Conservation (phyloP, 2,888 invertebrate species). For the Epiblema foenella region DNA sequence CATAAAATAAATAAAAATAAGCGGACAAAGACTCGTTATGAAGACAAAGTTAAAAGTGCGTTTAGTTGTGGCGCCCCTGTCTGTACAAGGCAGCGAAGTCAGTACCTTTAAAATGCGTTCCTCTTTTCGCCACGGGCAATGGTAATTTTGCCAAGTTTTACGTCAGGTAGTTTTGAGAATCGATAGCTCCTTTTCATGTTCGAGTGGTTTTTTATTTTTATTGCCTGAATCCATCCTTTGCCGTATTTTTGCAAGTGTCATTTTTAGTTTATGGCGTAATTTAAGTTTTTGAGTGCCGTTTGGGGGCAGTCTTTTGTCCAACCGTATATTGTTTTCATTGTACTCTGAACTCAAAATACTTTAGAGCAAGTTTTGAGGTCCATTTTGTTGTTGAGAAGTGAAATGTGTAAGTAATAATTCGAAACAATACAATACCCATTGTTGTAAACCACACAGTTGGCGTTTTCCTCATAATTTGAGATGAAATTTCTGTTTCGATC, state of each 20-base stretch:
- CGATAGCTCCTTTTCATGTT: slow-evolving; percentile 27
- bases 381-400: slow-evolving; percentile 11
- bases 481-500: slow-evolving; percentile 3
- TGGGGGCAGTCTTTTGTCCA: slow-evolving; percentile 6
- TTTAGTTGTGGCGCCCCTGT: slow-evolving; percentile 12
- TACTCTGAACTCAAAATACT: not conserved
- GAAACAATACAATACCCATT: slow-evolving; percentile 14
- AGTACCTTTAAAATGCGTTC: not conserved
- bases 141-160: slow-evolving; percentile 38
- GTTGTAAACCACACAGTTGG: slow-evolving; percentile 14
- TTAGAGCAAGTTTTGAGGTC: slow-evolving; percentile 1
- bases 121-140: not conserved
- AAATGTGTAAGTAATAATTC: slow-evolving; percentile 19
- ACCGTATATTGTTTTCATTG: not conserved
- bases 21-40: slow-evolving; percentile 35
- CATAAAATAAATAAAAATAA: slow-evolving; percentile 32
- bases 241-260: slow-evolving; percentile 18
- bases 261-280: slow-evolving; percentile 31
- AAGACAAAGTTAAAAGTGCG: slow-evolving; percentile 28
- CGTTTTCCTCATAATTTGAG: slow-evolving; percentile 11
- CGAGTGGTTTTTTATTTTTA: slow-evolving; percentile 29
- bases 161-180: slow-evolving; percentile 38
- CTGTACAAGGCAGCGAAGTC: slow-evolving; percentile 8
- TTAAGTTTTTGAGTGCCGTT: slow-evolving; percentile 25
- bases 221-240: slow-evolving; percentile 5